Base-by-base conservation (phyloP, 2,888 invertebrate genomes). In the Coelopa pilipes region DNA sequence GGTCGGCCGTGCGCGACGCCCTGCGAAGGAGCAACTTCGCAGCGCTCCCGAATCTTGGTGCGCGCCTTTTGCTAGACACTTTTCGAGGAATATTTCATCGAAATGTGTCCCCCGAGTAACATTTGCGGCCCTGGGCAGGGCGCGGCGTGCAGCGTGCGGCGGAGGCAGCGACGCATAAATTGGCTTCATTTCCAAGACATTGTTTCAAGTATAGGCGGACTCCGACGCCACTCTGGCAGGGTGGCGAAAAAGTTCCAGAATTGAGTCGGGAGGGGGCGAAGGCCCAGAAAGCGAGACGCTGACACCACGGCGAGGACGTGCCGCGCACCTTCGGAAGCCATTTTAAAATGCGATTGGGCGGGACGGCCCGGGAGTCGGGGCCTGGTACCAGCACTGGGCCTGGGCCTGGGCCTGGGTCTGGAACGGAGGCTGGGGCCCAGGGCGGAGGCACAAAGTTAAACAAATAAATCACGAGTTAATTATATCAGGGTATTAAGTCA, bases 51-150 rank as follows among this genome's bases (percentile, higher is more conserved):
- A 53, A 59, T 67, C 55, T 67, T 19, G 67, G 34, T 24, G 34
- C 67, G 75, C 78, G 74, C 74, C 83, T 82, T 81, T 81, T 3
- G 80, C 85, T 82, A 85, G 86, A 86, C 86, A 85, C 84, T 85
- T 85, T 85, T 85, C 81, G 82, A 84, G 82, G 84, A 85, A 87
- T 87, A 87, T 87, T 87, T 87, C 88, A 87, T 87, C 87, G 86
- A 87, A 87, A 87, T 87, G 87, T 86, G 86, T 87, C 87, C 87
- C 87, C 82, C 79, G 88, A 82, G 87, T 86, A 85, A 86, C 87
- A 87, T 87, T 87, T 85, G 81, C 83, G 81, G 82, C 77, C 17
- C 47, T 45, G 34, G 34, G 34, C 34, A 49, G 34, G 21, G 12
- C 19, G 62, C 45, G 45, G 17, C 21, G 34, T 34, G 17, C 21